Evolutionary conservation across 2,797 vertebrate genomes (phyloP), one percentile per base, ranked within the genome.

Genomic region (Hippocampus kuda): DNA sequence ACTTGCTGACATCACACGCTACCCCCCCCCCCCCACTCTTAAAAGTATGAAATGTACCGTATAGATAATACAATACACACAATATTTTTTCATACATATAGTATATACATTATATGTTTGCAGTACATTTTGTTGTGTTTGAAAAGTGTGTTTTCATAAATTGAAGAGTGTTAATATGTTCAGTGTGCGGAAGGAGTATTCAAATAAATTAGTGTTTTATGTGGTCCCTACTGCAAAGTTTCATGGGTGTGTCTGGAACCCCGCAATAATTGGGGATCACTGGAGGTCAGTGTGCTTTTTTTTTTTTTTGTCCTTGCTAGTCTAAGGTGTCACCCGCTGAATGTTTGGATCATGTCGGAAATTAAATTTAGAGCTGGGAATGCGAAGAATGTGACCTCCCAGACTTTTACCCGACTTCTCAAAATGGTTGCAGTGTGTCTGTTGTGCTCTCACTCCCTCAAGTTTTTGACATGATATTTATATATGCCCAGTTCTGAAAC

Each of bases 401-500:
- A 9, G 8, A 27, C 63, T 27, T 27, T 26, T 26, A 27, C 44
- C 63, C 44, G 59, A 61, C 16, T 56, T 22, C 34, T 62, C 20
- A 62, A 65, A 49, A 65, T 48, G 9, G 34, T 38, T 27, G n/a
- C 24, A 46, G n/a, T 44, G 6, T 44, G 41, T 48, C n/a, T 48
- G 4, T 18, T 9, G 24, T 30, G 24, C 44, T 13, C 26, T 72
- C 22, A 3, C 24, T 13, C 18, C 72, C n/a, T 79, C 48, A 63
- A 60, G 2, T 75, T 42, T 51, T 1, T 73, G 44, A 65, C 61
- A 71, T 34, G 10, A 3, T 16, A 54, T 54, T 11, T 67, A 38
- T 85, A 67, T 67, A 30, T 85, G 66, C 30, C 76, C 77, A 97
- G 96, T 88, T 95, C 96, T 1, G 96, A 98, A 81, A 91, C 93